Evolutionary conservation across 2,797 vertebrate genomes (phyloP).

Genomic region (Artibeus lituratus): DNA sequence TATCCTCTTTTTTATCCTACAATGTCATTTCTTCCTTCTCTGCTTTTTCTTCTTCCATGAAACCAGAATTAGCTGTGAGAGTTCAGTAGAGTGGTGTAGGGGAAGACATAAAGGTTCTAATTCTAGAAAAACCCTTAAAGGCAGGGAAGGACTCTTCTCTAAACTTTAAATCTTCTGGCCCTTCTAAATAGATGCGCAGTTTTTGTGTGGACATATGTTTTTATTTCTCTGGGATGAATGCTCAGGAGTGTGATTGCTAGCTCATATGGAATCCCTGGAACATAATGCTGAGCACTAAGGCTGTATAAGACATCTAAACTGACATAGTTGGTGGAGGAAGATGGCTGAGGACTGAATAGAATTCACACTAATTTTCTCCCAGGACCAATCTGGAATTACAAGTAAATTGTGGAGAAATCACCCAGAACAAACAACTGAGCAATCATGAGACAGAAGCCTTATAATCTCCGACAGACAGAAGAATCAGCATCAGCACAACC

Average conservation of each 20-base stretch:
- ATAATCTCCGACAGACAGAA: no score
- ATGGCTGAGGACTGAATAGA: no score
- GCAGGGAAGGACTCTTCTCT: neutral
- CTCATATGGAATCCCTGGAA: neutral
- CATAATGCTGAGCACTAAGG: no score
- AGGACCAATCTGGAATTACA: no score
- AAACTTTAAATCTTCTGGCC: neutral
- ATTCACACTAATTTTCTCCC: no score
- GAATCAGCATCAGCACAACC: no score
- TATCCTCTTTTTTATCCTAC: neutral
- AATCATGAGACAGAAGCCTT: no score
- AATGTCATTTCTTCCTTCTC: neutral
- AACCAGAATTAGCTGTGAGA: neutral
- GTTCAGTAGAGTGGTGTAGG: neutral
- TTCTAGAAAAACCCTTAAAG: neutral
- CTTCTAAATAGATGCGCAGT: neutral
- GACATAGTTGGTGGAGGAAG: no score
- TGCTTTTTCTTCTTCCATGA: neutral
- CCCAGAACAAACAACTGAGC: no score
- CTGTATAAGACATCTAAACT: no score
- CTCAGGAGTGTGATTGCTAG: neutral
- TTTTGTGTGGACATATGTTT: neutral
- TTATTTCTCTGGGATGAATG: conserved; percentile 29
- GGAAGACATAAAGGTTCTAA: neutral
- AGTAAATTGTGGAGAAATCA: no score